Evolutionary conservation across 2,888 invertebrate species (phyloP).

Genomic region (Bellardia bayeri): DNA sequence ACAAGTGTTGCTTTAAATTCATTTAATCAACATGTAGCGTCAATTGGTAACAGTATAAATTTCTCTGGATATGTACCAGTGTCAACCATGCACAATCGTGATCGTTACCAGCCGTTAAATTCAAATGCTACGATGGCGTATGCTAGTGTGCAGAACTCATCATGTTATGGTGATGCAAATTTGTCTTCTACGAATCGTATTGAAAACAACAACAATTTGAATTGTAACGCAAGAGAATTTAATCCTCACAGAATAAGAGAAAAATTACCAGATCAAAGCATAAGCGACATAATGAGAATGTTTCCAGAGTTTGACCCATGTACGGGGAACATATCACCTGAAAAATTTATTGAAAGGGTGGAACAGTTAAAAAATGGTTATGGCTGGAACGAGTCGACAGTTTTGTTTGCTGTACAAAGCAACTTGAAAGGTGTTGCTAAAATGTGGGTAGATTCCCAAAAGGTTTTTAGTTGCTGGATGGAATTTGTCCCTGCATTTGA

Average conservation of each 20-base stretch:
- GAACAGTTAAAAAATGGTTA: constrained; percentile 62
- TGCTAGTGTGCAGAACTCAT: not conserved
- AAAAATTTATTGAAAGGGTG: constrained; percentile 49
- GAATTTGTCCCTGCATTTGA: constrained; percentile 56
- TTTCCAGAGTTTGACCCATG: constrained; percentile 52
- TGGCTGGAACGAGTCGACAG: constrained; percentile 55
- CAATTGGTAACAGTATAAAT: not conserved
- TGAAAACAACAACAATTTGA: not conserved
- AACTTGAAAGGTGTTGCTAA: constrained; percentile 67
- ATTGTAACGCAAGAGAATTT: not conserved
- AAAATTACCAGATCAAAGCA: not conserved
- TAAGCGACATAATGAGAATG: constrained; percentile 38
- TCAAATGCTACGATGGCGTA: not conserved
- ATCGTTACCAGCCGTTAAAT: not conserved
- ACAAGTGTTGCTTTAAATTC: constrained; percentile 1
- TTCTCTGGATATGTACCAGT: constrained; percentile 1
- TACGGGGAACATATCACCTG: constrained; percentile 25
- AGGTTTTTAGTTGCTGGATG: constrained; percentile 44
- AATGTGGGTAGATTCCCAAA: constrained; percentile 63
- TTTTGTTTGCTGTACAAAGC: constrained; percentile 61
- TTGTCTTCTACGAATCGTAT: not conserved
- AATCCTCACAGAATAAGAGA: not conserved
- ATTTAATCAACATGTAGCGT: not conserved
- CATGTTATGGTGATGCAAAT: not conserved
- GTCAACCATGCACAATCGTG: constrained; percentile 12